Percentiles rank a stretch among this genome's conserved stretches.
phyloP scores from a whole-genome alignment of 2,113 vertebrate species.

The Chunga burmeisteri region DNA sequence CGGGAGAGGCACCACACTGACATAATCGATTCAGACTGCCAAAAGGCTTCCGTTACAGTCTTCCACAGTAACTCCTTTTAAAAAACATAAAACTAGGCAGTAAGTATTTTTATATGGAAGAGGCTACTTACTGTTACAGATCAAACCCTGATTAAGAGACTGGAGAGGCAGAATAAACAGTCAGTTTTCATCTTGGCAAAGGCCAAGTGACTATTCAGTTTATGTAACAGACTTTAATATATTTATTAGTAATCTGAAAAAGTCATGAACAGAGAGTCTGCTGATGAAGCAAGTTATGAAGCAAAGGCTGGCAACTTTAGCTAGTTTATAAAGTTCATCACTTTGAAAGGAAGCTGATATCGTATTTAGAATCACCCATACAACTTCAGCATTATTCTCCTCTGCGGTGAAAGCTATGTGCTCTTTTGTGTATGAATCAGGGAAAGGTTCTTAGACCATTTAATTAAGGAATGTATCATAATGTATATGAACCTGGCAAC shows the following conservation, averaged over 20 bases:
- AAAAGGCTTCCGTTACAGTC: constrained; percentile 5
- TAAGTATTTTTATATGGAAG: background rate
- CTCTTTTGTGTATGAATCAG: background rate
- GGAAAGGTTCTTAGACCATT: background rate
- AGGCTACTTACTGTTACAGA: background rate
- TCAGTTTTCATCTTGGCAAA: constrained; percentile 12
- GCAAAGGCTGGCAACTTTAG: constrained; percentile 6
- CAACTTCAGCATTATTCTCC: background rate
- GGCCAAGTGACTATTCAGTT: background rate
- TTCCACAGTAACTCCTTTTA: background rate
- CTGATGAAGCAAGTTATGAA: constrained; percentile 24
- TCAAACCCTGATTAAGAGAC: constrained; percentile 9
- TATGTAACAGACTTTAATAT: background rate
- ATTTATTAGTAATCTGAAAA: constrained; percentile 37
- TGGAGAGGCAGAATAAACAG: background rate
- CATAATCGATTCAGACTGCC: constrained; percentile 21
- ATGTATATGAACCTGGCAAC: background rate
- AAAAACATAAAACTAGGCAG: background rate
- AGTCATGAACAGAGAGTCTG: constrained; percentile 7
- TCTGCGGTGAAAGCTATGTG: background rate
- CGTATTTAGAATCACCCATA: background rate
- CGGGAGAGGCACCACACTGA: constrained; percentile 19
- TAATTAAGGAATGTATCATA: background rate
- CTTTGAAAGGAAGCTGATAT: constrained; percentile 19
- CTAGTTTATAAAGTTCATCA: constrained; percentile 12